Evolutionary conservation across 2,888 invertebrate genomes (phyloP).

Genomic region (Invenusta paracnida): DNA sequence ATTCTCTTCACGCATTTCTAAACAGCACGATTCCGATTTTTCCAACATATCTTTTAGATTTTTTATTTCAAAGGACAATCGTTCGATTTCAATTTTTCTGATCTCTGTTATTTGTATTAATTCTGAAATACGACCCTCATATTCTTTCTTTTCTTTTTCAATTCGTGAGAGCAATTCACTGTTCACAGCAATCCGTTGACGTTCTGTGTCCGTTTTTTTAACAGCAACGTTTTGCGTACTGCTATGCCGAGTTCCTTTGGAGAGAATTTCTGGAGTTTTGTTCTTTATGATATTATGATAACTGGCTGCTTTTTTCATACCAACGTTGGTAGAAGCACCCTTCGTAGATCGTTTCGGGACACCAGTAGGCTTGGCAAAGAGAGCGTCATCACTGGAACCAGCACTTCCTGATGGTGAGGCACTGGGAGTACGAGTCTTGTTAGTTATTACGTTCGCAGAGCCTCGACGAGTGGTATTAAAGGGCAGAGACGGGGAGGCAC

Average conservation of each 20-base stretch:
- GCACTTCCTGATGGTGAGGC: neutral
- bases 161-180: slow-evolving; percentile 37
- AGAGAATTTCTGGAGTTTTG: neutral
- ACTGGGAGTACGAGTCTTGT: neutral
- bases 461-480: neutral
- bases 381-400: neutral
- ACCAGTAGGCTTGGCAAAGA: neutral
- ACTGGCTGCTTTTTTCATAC: slow-evolving; percentile 38
- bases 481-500: neutral
- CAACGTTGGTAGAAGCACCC: neutral
- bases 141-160: slow-evolving; percentile 40
- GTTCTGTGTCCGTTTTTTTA: neutral
- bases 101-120: slow-evolving; percentile 35
- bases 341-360: neutral
- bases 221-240: slow-evolving; percentile 18
- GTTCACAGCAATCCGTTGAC: slow-evolving; percentile 20
- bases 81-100: slow-evolving; percentile 42
- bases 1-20: slow-evolving; percentile 27
- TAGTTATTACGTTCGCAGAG: neutral
- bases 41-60: slow-evolving; percentile 21
- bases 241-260: slow-evolving; percentile 1
- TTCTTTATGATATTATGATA: slow-evolving; percentile 27
- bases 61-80: slow-evolving; percentile 39
- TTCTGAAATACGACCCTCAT: slow-evolving; percentile 41
- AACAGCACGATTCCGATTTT: neutral